These are phyloP conservation scores for Frieseomelitta varia DNA, from an alignment of 1,140 invertebrate species.

Conservation along the genomic window DNA sequence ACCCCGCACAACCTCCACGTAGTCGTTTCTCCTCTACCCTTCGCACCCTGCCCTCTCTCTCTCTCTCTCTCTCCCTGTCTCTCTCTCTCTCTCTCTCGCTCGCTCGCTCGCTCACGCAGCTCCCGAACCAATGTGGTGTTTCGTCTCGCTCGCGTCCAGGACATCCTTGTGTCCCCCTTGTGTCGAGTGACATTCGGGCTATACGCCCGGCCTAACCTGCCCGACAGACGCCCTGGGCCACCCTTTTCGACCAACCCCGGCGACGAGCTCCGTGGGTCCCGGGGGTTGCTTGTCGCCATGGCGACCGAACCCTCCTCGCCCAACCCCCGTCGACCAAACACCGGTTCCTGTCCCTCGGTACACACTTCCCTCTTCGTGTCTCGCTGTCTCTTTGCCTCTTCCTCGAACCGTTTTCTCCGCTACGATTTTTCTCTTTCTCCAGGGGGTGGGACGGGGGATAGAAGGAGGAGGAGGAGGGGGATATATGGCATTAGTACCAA, in stretches of 20 bases:
- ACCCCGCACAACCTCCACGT: neutral
- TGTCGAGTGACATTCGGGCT: constrained; percentile 70
- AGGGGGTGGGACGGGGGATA: neutral
- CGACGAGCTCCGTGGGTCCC: constrained; percentile 69
- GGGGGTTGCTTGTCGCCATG: constrained; percentile 70
- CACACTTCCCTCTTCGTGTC: constrained; percentile 58
- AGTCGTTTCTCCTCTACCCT: neutral
- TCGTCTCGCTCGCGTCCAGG: constrained; percentile 55
- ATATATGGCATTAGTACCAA: neutral
- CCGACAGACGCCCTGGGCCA: constrained; percentile 67
- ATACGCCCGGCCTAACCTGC: constrained; percentile 65
- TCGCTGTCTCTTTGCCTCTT: constrained; percentile 47
- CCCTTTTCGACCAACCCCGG: constrained; percentile 70
- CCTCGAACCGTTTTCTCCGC: constrained; percentile 33
- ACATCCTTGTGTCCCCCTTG: constrained; percentile 71
- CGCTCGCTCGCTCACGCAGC: neutral
- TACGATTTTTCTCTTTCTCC: constrained; percentile 8
- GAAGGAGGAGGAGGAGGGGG: too few species aligned
- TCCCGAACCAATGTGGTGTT: constrained; percentile 7
- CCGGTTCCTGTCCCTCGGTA: constrained; percentile 66
- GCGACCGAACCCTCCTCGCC: constrained; percentile 65
- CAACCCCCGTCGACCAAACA: constrained; percentile 67
- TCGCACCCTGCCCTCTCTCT: neutral
- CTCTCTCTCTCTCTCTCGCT: constrained; percentile 40
- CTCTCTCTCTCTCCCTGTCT: neutral